Conservation (phyloP, 2,797 vertebrate species). For the Gallinago solitaria region DNA sequence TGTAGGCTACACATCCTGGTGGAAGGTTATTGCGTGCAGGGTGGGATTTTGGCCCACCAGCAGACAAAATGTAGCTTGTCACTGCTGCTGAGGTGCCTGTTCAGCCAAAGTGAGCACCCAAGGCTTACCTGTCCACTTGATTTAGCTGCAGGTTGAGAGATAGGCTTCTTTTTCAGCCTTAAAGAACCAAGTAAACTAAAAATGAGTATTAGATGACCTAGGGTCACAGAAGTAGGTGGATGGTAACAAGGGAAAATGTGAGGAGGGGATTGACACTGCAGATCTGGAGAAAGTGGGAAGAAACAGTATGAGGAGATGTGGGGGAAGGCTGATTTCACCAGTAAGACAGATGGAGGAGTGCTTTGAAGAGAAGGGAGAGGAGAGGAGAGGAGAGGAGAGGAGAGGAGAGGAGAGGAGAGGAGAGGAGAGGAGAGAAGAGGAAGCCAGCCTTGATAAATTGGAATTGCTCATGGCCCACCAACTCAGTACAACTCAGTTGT, state of each 20-base stretch:
- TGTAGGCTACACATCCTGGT: accelerated
- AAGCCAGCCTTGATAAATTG: not conserved
- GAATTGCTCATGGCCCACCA: not conserved
- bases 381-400: not conserved
- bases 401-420: not conserved
- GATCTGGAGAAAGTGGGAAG: not conserved
- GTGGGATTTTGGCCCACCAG: not conserved
- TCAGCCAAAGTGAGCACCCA: not conserved
- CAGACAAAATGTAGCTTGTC: not conserved
- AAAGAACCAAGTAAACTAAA: not conserved
- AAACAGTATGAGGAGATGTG: not conserved
- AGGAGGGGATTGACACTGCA: not conserved
- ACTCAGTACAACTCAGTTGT: not conserved
- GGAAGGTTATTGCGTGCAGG: accelerated
- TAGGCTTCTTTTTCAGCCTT: not conserved
- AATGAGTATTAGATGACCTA: not conserved
- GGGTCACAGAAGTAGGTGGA: not conserved
- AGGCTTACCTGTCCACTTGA: not conserved
- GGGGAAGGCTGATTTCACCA: not conserved
- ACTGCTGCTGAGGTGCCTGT: not conserved
- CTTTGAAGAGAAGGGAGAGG: not conserved
- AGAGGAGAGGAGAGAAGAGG: not conserved
- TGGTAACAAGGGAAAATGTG: not conserved
- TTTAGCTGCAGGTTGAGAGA: not conserved
- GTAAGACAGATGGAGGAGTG: not conserved